Conservation (phyloP, 2,113 vertebrate genomes). For the Periophthalmus modestus region DNA sequence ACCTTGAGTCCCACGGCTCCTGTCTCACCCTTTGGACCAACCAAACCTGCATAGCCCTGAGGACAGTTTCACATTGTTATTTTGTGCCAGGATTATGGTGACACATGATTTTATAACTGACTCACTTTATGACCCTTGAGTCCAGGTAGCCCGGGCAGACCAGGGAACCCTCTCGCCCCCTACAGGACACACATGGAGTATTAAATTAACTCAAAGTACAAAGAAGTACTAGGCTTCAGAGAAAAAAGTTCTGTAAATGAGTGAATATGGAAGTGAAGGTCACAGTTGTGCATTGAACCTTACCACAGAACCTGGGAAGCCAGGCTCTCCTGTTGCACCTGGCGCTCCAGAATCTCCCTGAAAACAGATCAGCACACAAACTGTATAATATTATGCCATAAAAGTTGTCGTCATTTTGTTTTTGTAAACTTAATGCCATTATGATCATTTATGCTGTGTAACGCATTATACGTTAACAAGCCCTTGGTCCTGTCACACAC, state of each 20-base stretch:
- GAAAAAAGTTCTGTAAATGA: too few species aligned
- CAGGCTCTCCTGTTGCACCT: slow-evolving; percentile 86
- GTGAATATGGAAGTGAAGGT: not conserved
- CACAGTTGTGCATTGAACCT: slow-evolving; percentile 12
- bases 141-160: slow-evolving; percentile 91
- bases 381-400: not conserved
- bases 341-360: slow-evolving; percentile 89
- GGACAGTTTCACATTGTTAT: not conserved
- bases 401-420: not conserved
- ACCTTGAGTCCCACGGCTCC: slow-evolving; percentile 92
- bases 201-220: not conserved
- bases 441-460: not conserved
- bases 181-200: slow-evolving; percentile 32
- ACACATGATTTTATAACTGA: slow-evolving; percentile 24
- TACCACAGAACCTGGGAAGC: slow-evolving; percentile 90
- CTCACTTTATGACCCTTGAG: slow-evolving; percentile 90
- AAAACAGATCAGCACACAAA: not conserved
- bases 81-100: not conserved
- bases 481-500: not conserved
- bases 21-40: slow-evolving; percentile 85
- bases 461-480: not conserved
- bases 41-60: slow-evolving; percentile 85
- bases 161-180: slow-evolving; percentile 94
- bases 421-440: not conserved
- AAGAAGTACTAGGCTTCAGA: too few species aligned